phyloP scores from a whole-genome alignment of 1,140 invertebrate species.

The Calephelis virginiensis region DNA sequence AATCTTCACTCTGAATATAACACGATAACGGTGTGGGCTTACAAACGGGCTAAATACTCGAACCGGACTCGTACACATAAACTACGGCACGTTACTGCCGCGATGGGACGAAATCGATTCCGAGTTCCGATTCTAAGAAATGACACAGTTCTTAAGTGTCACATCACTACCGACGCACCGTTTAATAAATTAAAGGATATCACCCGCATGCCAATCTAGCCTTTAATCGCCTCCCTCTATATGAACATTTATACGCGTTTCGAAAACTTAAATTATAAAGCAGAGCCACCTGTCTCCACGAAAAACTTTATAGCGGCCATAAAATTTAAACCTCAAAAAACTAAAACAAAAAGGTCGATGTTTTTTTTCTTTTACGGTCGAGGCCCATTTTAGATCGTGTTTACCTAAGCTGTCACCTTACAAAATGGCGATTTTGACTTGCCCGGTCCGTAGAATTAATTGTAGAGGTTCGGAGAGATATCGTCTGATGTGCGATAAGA shows the following conservation, averaged over 20 bases:
- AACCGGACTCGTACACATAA: slow-evolving; percentile 50
- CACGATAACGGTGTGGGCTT: slow-evolving; percentile 60
- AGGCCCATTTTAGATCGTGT: slow-evolving; percentile 73
- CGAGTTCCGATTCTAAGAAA: slow-evolving; percentile 74
- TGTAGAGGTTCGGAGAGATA: slow-evolving; percentile 70
- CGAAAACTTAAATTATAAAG: slow-evolving; percentile 72
- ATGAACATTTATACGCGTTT: slow-evolving; percentile 45
- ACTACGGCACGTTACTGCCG: slow-evolving; percentile 67
- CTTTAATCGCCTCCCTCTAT: slow-evolving; percentile 53
- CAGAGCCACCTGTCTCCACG: slow-evolving; percentile 77
- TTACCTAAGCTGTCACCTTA: slow-evolving; percentile 77
- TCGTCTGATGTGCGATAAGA: slow-evolving; percentile 69
- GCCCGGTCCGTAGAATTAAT: slow-evolving; percentile 69
- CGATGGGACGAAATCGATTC: slow-evolving; percentile 72
- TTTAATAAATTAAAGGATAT: slow-evolving; percentile 71
- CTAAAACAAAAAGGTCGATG: slow-evolving; percentile 59
- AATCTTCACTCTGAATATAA: slow-evolving; percentile 49
- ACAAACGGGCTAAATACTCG: slow-evolving; percentile 53
- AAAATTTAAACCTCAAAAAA: slow-evolving; percentile 77
- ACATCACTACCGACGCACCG: slow-evolving; percentile 73
- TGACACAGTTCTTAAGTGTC: slow-evolving; percentile 76
- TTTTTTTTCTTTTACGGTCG: slow-evolving; percentile 67
- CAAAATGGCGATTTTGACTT: slow-evolving; percentile 75
- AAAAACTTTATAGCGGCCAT: slow-evolving; percentile 75
- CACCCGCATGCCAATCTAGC: slow-evolving; percentile 61